Base-by-base conservation (phyloP, 2,888 invertebrate species). In the Chaitophorus viminalis region DNA sequence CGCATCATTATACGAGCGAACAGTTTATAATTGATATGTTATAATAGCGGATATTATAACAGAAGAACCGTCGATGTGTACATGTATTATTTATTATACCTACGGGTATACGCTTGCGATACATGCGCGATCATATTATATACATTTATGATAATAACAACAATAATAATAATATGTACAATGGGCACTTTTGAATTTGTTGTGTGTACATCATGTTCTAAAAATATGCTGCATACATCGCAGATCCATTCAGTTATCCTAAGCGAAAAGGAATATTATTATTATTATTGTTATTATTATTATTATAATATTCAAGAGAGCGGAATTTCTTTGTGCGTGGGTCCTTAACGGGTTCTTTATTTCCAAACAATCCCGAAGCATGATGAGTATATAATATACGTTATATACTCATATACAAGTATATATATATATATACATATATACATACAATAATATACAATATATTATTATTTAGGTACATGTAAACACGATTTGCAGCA, bases 321-420 rank as follows among this genome's bases (percentile, higher is more conserved):
- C 31, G 81, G 68, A 70, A 82, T 70, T 29, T 70, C 70, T 31
- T 82, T 81, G 81, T 82, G 25, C 70, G 70, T n/a, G 1, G 0
- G 65, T 29, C 36, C 65, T 79, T 39, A 5, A 29, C 39, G 68
- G 46, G 25, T 65, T 65, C 46, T 46, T 17, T 21, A 21, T 54
- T 54, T 54, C 54, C 54, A 21, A 21, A 54, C 54, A 54, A 54
- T 21, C 21, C 21, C 54, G 54, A 21, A 21, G 1, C 21, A 6
- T 5, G 54, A 21, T 17, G 54, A 1, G 54, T 21, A 18, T 6
- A 54, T 39, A 6, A 5, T 39, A 39, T 39, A n/a, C 52, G 52
- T 17, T 52, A 14, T 36, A 36, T 6, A 36, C 6, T 36, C 11
- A 14, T 52, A 52, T 14, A 14, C 52, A 14, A 5, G 52, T 52